phyloP scores from a whole-genome alignment of 2,797 vertebrate species.

The Xenopus petersii region DNA sequence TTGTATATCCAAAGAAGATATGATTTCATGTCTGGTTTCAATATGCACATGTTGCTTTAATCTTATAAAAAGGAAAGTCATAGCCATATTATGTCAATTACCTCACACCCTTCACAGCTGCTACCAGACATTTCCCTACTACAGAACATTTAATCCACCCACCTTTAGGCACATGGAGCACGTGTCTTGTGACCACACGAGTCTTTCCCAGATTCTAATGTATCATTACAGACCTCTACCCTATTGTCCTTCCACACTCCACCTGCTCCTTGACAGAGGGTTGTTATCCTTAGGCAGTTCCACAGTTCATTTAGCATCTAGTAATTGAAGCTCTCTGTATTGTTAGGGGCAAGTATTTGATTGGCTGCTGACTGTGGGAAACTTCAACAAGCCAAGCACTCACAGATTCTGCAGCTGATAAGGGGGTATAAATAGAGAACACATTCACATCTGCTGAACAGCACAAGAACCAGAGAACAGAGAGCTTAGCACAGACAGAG shows the following conservation, averaged over 20 bases:
- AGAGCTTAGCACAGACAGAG: neutral
- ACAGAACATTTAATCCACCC: slow-evolving; percentile 8
- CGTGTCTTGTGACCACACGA: slow-evolving; percentile 33
- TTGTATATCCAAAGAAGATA: no score
- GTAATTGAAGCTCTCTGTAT: slow-evolving; percentile 46
- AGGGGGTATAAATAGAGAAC: slow-evolving; percentile 38
- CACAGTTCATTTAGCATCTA: slow-evolving; percentile 38
- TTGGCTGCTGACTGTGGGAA: slow-evolving; percentile 51
- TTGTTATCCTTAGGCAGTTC: slow-evolving; percentile 32
- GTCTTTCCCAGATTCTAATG: slow-evolving; percentile 41
- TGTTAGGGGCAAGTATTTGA: slow-evolving; percentile 28
- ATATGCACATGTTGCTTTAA: neutral
- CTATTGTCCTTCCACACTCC: slow-evolving; percentile 33
- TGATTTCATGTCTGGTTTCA: no score
- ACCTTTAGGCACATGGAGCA: slow-evolving; percentile 14
- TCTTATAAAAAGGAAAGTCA: slow-evolving; percentile 12
- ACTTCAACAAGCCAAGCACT: slow-evolving; percentile 18
- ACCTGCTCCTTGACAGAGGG: slow-evolving; percentile 41
- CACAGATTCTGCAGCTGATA: slow-evolving; percentile 42
- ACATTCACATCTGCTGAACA: slow-evolving; percentile 12
- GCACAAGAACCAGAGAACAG: neutral
- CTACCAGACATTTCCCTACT: neutral
- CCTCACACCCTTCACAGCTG: neutral
- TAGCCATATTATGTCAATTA: neutral
- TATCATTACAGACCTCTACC: slow-evolving; percentile 19